These are phyloP conservation scores for Notolepis coatsorum DNA, from an alignment of 2,797 vertebrate species.

Conservation along the genomic window DNA sequence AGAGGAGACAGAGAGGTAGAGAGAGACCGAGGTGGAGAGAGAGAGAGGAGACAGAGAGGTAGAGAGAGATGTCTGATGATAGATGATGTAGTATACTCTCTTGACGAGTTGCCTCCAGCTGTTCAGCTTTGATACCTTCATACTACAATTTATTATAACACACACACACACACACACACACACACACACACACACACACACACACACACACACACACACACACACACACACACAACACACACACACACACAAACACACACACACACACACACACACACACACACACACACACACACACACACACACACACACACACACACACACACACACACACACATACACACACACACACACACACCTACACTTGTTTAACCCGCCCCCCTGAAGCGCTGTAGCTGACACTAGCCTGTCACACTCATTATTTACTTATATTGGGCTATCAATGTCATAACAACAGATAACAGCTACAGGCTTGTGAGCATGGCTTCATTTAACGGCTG, in stretches of 20 bases:
- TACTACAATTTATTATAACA: slow-evolving; percentile 19
- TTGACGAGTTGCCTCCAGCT: slow-evolving; percentile 48
- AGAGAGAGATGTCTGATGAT: slow-evolving; percentile 34
- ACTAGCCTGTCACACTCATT: slow-evolving; percentile 51
- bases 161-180: too few relatives aligned
- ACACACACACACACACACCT: slow-evolving; percentile 27
- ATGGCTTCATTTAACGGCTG: slow-evolving; percentile 22
- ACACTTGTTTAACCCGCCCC: slow-evolving; percentile 53
- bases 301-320: neutral
- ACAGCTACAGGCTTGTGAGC: slow-evolving; percentile 6
- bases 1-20: slow-evolving; percentile 40
- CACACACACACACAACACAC: slow-evolving; percentile 23
- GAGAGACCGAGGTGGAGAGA: neutral
- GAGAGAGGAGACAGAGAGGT: neutral
- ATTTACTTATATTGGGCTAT: slow-evolving; percentile 51
- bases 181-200: neutral
- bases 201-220: slow-evolving; percentile 4
- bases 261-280: slow-evolving; percentile 10
- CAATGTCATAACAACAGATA: slow-evolving; percentile 38
- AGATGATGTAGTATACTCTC: too few relatives aligned
- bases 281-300: neutral
- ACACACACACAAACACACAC: neutral
- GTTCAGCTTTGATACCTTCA: slow-evolving; percentile 34
- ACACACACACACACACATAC: slow-evolving; percentile 10
- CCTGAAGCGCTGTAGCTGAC: slow-evolving; percentile 46